A percentile compares a stretch with the other conserved stretches of the same genome.
These are phyloP conservation scores for Corydoras maculifer DNA, from an alignment of 2,113 vertebrate genomes.

Conservation along the genomic window DNA sequence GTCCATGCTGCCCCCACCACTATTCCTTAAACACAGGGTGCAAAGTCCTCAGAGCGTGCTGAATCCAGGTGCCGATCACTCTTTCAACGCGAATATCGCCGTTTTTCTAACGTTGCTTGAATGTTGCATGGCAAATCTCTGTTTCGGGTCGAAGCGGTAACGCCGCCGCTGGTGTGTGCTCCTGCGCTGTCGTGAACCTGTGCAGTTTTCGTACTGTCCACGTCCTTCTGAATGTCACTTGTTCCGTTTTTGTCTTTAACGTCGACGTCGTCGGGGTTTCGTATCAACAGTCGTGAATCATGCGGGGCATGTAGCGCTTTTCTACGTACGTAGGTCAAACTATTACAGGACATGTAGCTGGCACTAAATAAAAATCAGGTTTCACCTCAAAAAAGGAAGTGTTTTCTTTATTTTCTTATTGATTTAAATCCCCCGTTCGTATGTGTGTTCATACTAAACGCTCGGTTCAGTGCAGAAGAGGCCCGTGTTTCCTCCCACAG, in stretches of 20 bases:
- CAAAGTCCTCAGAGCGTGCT: too few species aligned
- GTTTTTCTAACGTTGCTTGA: too few species aligned
- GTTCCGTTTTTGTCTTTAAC: conserved; percentile 10
- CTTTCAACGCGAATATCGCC: too few species aligned
- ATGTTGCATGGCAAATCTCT: too few species aligned
- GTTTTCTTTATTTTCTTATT: background rate
- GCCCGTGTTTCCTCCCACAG: too few species aligned
- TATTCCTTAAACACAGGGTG: too few species aligned
- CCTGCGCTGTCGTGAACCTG: conserved; percentile 20
- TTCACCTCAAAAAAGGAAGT: conserved; percentile 3
- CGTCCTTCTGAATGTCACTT: conserved; percentile 8
- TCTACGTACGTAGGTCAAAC: conserved; percentile 12
- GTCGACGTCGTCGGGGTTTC: conserved; percentile 15
- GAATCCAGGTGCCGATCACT: too few species aligned
- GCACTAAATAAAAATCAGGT: conserved; percentile 39
- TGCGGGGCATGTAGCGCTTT: conserved; percentile 46
- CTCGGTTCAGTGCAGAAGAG: background rate
- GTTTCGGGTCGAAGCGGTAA: background rate
- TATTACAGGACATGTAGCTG: conserved; percentile 36
- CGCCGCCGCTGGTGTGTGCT: background rate
- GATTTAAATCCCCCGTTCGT: background rate
- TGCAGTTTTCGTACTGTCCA: conserved; percentile 29
- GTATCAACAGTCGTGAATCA: conserved; percentile 36
- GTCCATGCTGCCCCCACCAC: too few species aligned
- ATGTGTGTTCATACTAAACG: background rate